A percentile compares a stretch with the other conserved stretches of the same genome.
Conservation (phyloP, 2,888 invertebrate species). For the Salticus scenicus region DNA sequence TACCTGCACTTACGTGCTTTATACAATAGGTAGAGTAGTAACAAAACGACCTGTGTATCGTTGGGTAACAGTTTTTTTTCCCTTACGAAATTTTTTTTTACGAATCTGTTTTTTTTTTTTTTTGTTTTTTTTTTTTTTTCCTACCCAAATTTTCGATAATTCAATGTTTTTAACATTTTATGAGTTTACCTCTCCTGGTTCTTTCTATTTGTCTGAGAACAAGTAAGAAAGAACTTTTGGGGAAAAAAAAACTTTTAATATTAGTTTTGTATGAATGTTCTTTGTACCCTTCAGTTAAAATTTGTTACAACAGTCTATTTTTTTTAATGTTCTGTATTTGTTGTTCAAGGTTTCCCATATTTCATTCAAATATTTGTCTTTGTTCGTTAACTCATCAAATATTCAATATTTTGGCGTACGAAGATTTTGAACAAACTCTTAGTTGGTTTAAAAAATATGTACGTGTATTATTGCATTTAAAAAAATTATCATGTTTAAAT, state of each 20-base stretch:
- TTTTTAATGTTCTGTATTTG: neutral
- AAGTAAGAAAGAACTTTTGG: slow-evolving; percentile 35
- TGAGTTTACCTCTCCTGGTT: slow-evolving; percentile 8
- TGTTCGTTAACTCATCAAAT: neutral
- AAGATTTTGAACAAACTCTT: no score
- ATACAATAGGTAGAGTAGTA: slow-evolving; percentile 52
- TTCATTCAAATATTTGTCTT: neutral
- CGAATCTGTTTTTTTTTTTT: neutral
- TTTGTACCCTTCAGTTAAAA: neutral
- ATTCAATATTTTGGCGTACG: neutral
- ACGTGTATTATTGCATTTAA: no score
- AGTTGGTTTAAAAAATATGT: no score
- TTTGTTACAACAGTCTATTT: neutral
- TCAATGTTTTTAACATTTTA: slow-evolving; percentile 47
- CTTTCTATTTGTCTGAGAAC: slow-evolving; percentile 47
- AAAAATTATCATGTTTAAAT: no score
- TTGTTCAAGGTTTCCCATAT: neutral
- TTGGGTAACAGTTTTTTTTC: neutral
- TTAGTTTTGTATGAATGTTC: slow-evolving; percentile 23
- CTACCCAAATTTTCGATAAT: neutral
- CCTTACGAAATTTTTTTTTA: no score
- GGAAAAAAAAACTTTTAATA: slow-evolving; percentile 40
- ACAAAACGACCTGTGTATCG: slow-evolving; percentile 51
- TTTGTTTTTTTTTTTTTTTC: neutral
- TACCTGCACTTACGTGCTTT: slow-evolving; percentile 21